Conservation (phyloP, 1,140 invertebrate species). For the Charaxes varanes region DNA sequence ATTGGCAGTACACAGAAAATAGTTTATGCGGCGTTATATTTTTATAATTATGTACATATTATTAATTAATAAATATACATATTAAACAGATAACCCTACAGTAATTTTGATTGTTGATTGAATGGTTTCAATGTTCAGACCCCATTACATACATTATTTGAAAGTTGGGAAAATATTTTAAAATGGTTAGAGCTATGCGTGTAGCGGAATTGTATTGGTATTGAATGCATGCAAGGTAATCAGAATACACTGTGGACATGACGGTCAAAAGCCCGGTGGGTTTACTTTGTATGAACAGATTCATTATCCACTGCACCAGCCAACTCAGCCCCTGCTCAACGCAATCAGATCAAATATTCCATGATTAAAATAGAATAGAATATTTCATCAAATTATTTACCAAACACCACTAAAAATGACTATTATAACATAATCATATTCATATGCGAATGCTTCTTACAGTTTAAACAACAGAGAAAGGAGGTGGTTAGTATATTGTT, state of each 20-base stretch:
- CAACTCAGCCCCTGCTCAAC: too few species aligned
- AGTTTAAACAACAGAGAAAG: not conserved
- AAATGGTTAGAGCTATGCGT: conserved; percentile 21
- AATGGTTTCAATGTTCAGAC: conserved; percentile 35
- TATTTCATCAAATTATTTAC: not conserved
- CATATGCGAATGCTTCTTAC: not conserved
- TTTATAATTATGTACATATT: too few species aligned
- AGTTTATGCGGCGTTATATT: too few species aligned
- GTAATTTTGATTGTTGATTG: too few species aligned
- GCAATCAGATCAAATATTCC: conserved; percentile 6
- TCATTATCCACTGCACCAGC: conserved; percentile 11
- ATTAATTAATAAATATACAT: too few species aligned
- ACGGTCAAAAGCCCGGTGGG: conserved; percentile 21
- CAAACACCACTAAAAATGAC: conserved; percentile 7
- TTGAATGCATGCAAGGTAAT: conserved; percentile 28
- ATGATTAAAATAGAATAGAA: not conserved
- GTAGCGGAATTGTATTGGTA: conserved; percentile 35
- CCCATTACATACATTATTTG: too few species aligned
- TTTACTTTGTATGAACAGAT: conserved; percentile 20
- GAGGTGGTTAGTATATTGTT: too few species aligned
- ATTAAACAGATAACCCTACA: too few species aligned
- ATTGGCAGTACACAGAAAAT: too few species aligned
- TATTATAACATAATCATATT: not conserved
- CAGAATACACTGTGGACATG: conserved; percentile 29
- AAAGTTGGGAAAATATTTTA: not conserved